Evolutionary conservation across 2,113 vertebrate species (phyloP), one percentile per base, ranked within the genome.

Genomic region (Sander vitreus): DNA sequence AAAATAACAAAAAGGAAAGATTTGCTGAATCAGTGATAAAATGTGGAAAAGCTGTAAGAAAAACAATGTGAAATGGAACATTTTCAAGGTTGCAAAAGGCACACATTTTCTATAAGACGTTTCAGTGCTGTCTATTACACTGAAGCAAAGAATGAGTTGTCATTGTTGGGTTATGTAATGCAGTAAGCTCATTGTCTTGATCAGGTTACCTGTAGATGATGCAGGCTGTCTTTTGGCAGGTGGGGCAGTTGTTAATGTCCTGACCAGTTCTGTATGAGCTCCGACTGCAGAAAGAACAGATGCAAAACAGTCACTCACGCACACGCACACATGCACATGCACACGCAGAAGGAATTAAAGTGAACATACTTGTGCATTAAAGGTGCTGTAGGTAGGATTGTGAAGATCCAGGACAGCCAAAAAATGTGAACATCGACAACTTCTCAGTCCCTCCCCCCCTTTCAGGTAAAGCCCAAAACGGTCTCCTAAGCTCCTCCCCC

Each of bases 221-320:
- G 94, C 98, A 99, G 13, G 98, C 98, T 0, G 97, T 99, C 94
- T 97, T 99, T 95, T 98, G 97, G 66, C 98, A 99, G 85, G 97
- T 98, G 63, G 97, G 93, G 93, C 98, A 99, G 85, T 99, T 99
- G 96, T 99, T 99, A 81, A 99, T 97, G 91, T 99, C 98, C 94
- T 99, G 98, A 84, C 98, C 98, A 2, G 98, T 99, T 94, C 97
- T 97, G 83, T 99, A 99, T 85, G 97, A 99, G 94, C 97, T 97
- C 55, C 98, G 95, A 85, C 98, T 99, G 94, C 43, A 95, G 94
- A 76, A 95, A 64, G 94, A 79, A 96, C 81, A 74, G 36, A 85
- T 30, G 57, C 4, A 77, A 75, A 19, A 66, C 39, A 45, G 51
- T 58, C 25, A 71, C 48, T 68, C 63, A 81, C 23, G 11, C 39